A percentile compares a stretch with the other conserved stretches of the same genome.
These are phyloP conservation scores for Ennomos erosarius DNA, from an alignment of 2,888 invertebrate species.

Conservation along the genomic window DNA sequence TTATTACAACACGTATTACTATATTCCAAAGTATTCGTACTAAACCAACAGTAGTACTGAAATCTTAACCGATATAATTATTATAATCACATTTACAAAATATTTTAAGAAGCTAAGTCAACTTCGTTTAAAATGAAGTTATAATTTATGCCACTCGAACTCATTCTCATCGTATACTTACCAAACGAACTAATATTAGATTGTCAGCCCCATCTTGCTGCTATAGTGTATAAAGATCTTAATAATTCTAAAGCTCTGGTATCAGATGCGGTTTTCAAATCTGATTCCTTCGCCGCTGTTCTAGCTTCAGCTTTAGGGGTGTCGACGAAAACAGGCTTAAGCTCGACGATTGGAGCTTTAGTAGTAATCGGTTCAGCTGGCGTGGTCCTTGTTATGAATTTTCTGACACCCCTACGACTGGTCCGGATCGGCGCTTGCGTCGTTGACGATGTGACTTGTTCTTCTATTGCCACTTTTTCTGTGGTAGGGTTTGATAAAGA, in stretches of 20 bases:
- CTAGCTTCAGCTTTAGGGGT: slow-evolving; percentile 74
- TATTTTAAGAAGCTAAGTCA: slow-evolving; percentile 6
- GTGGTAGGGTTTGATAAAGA: slow-evolving; percentile 71
- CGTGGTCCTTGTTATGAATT: slow-evolving; percentile 62
- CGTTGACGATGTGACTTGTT: slow-evolving; percentile 60
- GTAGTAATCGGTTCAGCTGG: slow-evolving; percentile 55
- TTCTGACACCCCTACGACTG: slow-evolving; percentile 70
- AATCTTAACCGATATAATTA: not conserved
- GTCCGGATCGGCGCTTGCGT: slow-evolving; percentile 62
- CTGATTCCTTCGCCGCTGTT: slow-evolving; percentile 56
- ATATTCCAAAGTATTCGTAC: not conserved
- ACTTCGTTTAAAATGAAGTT: slow-evolving; percentile 15
- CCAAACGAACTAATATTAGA: slow-evolving; percentile 31
- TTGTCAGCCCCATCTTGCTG: slow-evolving; percentile 90
- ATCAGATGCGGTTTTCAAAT: slow-evolving; percentile 86
- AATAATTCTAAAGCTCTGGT: slow-evolving; percentile 92
- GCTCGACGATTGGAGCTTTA: slow-evolving; percentile 40
- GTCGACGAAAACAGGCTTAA: slow-evolving; percentile 59
- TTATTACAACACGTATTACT: not conserved
- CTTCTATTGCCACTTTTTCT: slow-evolving; percentile 45
- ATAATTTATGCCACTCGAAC: slow-evolving; percentile 38
- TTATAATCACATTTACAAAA: slow-evolving; percentile 18
- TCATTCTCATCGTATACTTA: slow-evolving; percentile 34
- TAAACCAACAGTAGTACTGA: not conserved
- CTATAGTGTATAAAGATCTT: slow-evolving; percentile 93